Base-by-base conservation (phyloP, 2,797 vertebrate genomes). In the Dryobates pubescens region DNA sequence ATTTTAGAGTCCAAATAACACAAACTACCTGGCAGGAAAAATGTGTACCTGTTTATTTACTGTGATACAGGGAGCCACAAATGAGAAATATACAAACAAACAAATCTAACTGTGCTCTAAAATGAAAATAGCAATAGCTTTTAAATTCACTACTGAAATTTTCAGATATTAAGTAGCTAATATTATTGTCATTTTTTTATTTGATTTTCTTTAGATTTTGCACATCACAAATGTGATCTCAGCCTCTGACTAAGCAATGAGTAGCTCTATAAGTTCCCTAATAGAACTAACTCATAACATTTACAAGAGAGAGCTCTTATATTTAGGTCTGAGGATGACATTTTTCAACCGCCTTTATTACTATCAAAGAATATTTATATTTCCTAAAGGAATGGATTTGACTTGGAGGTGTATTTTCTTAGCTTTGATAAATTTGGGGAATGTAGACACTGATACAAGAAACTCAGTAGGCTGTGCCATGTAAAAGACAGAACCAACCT, bases 321-420 rank as follows among this genome's bases (percentile, higher is more conserved):
- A 92, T 93, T 89, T 81, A 59, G 45, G 69, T 91, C 89, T 95
- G 80, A 89, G 65, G 61, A 75, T 92, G 87, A 84, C 71, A 90
- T 93, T 94, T 96, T 86, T 78, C 74, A 92, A 63, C 27, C 11
- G 17, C 30, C 26, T 17, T 77, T 13, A 1, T 92, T 92, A 91
- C 83, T 92, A 89, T 82, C 38, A 78, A 69, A 78, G 77, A 93
- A 36, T n/a, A 86, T 89, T 92, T 90, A 72, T 92, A 84, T 94
- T 95, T 96, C 62, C 43, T 86, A 64, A 61, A 89, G n/a, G 49
- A 75, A 43, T 63, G 84, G 16, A 65, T 62, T 53, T 84, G 38
- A 71, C 26, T 41, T 19, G 12, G 22, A 75, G 20, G 19, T 69
- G 54, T 82, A 43, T 56, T 38, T 78, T 89, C 34, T 19, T 80